A percentile compares a stretch with the other conserved stretches of the same genome.
Evolutionary conservation across 2,888 invertebrate species (phyloP).

Genomic region (Dascillus cervinus): DNA sequence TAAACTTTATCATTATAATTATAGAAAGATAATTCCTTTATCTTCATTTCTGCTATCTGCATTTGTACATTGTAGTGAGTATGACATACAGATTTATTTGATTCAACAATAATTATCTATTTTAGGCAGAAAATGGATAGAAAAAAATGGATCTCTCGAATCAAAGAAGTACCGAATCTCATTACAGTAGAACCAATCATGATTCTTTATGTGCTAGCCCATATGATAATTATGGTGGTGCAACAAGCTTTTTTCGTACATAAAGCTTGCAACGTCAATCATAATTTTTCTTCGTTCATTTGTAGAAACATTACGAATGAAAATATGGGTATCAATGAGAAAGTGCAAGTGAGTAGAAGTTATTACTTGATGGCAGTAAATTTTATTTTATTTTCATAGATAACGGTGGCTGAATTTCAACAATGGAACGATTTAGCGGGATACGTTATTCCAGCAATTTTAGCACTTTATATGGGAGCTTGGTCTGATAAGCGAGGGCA

Average conservation of each 20-base stretch:
- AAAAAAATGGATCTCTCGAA: too few species aligned
- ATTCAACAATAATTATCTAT: too few species aligned
- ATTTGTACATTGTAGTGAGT: too few species aligned
- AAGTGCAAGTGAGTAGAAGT: slow-evolving; percentile 55
- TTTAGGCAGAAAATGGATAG: too few species aligned
- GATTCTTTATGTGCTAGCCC: slow-evolving; percentile 84
- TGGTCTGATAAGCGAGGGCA: slow-evolving; percentile 76
- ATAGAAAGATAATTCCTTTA: too few species aligned
- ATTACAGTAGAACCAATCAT: slow-evolving; percentile 79
- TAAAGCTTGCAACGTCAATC: slow-evolving; percentile 69
- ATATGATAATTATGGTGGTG: slow-evolving; percentile 70
- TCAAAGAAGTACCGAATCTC: slow-evolving; percentile 4
- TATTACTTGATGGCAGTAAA: too few species aligned
- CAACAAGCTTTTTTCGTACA: slow-evolving; percentile 73
- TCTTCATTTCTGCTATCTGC: too few species aligned
- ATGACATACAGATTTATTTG: too few species aligned
- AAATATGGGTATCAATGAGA: slow-evolving; percentile 51
- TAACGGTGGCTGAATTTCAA: slow-evolving; percentile 65
- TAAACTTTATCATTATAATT: too few species aligned
- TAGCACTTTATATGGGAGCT: slow-evolving; percentile 73
- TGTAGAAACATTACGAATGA: slow-evolving; percentile 55
- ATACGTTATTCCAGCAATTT: slow-evolving; percentile 63
- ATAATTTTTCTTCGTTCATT: slow-evolving; percentile 57
- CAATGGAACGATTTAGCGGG: slow-evolving; percentile 72
- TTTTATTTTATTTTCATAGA: too few species aligned